A percentile compares a stretch with the other conserved stretches of the same genome.
phyloP scores from a whole-genome alignment of 30 jellyfish, hydroid and myxozoan genomes.

The Chrysaora quinquecirrha region DNA sequence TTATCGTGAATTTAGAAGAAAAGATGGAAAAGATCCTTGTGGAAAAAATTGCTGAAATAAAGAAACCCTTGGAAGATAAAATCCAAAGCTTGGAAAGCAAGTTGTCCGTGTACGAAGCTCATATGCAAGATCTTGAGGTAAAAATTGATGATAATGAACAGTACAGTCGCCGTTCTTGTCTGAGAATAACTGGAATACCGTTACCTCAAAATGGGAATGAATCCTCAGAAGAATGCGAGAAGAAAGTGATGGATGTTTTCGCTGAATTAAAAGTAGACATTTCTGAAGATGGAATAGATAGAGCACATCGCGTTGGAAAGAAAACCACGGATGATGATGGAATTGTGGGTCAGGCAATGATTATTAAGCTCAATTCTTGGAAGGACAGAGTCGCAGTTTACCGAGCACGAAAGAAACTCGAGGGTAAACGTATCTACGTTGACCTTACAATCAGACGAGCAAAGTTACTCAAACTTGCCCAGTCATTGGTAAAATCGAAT shows the following conservation, averaged over 20 bases:
- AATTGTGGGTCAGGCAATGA: no score
- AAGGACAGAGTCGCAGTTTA: no score
- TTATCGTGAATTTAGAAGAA: background rate
- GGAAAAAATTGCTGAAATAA: background rate
- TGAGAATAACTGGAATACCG: constrained; percentile 29
- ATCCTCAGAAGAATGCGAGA: constrained; percentile 32
- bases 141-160: constrained; percentile 43
- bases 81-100: constrained; percentile 33
- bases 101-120: constrained; percentile 43
- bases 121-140: constrained; percentile 38
- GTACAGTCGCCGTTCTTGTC: constrained; percentile 61
- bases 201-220: constrained; percentile 45
- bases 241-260: constrained; percentile 32
- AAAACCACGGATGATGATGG: no score
- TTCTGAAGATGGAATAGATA: no score
- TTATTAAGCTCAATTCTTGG: no score
- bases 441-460: no score
- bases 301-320: no score
- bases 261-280: constrained; percentile 25
- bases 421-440: no score
- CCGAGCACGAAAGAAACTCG: no score
- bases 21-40: no score
- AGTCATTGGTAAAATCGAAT: no score
- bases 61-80: constrained; percentile 14
- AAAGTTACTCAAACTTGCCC: no score